A percentile compares a stretch with the other conserved stretches of the same genome.
Evolutionary conservation across 2,888 invertebrate species (phyloP).

Genomic region (Cerceris rybyensis): DNA sequence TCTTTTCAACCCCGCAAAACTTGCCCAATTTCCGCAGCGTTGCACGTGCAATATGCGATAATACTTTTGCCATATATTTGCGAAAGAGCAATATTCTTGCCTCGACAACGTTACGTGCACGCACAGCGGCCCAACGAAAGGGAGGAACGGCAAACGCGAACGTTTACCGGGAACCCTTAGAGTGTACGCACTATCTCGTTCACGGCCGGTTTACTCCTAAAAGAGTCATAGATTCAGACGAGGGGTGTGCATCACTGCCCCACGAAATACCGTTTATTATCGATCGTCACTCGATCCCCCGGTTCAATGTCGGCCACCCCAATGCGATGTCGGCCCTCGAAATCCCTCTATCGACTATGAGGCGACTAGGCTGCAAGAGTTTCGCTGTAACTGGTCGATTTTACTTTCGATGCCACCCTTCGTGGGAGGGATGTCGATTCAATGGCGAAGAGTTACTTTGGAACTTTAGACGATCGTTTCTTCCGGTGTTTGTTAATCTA

Average conservation of each 20-base stretch:
- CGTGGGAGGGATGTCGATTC: background rate
- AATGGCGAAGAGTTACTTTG: slow-evolving; percentile 4
- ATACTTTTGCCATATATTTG: slow-evolving; percentile 49
- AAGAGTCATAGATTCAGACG: slow-evolving; percentile 71
- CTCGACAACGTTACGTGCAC: slow-evolving; percentile 51
- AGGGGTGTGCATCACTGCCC: slow-evolving; percentile 58
- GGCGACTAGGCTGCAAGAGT: slow-evolving; percentile 30
- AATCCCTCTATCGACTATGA: slow-evolving; percentile 30
- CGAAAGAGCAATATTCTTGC: slow-evolving; percentile 53
- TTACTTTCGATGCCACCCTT: slow-evolving; percentile 25
- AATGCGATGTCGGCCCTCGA: slow-evolving; percentile 20
- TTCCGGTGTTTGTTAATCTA: background rate
- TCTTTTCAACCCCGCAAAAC: background rate
- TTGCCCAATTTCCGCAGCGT: slow-evolving; percentile 7
- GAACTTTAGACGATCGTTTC: background rate
- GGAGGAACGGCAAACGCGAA: slow-evolving; percentile 55
- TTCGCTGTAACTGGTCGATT: slow-evolving; percentile 30
- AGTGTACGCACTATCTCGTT: slow-evolving; percentile 74
- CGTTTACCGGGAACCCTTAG: slow-evolving; percentile 62
- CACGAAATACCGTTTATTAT: slow-evolving; percentile 73
- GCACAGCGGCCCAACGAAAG: slow-evolving; percentile 36
- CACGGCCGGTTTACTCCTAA: slow-evolving; percentile 77
- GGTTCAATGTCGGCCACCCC: slow-evolving; percentile 58
- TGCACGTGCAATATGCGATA: slow-evolving; percentile 38
- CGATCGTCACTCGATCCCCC: slow-evolving; percentile 69